These are phyloP conservation scores for Erethizon dorsatum DNA, from an alignment of 2,797 vertebrate genomes.

Conservation along the genomic window DNA sequence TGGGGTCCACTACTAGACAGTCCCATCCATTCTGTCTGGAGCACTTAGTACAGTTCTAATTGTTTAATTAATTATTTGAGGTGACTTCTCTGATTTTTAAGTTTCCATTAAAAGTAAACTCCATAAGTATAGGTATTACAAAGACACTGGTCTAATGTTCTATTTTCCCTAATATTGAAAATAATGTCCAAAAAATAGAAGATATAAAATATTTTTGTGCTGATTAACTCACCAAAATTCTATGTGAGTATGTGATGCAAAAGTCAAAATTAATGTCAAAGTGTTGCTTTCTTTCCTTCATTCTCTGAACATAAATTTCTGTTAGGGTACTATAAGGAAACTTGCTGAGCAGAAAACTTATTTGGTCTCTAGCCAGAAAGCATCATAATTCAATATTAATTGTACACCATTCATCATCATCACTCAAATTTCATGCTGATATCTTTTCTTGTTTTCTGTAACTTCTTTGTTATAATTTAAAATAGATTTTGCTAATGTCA, in stretches of 20 bases:
- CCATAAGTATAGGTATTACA: not conserved
- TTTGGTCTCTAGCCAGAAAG: not conserved
- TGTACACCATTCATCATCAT: not conserved
- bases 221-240: not conserved
- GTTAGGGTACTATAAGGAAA: not conserved
- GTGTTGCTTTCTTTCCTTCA: not conserved
- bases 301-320: not conserved
- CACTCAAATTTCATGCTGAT: not conserved
- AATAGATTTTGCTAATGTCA: not conserved
- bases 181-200: not conserved
- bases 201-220: not conserved
- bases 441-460: not conserved
- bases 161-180: not conserved
- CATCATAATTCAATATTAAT: constrained; percentile 7
- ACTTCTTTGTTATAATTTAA: constrained; percentile 16
- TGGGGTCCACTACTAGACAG: accelerated
- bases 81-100: not conserved
- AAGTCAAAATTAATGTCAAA: not conserved
- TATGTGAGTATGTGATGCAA: not conserved
- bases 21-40: not conserved
- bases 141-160: not conserved
- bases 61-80: not conserved
- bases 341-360: not conserved
- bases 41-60: not conserved
- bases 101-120: not conserved